Base-by-base conservation (phyloP, 1,140 invertebrate species). In the Trachelipus rathkii region DNA sequence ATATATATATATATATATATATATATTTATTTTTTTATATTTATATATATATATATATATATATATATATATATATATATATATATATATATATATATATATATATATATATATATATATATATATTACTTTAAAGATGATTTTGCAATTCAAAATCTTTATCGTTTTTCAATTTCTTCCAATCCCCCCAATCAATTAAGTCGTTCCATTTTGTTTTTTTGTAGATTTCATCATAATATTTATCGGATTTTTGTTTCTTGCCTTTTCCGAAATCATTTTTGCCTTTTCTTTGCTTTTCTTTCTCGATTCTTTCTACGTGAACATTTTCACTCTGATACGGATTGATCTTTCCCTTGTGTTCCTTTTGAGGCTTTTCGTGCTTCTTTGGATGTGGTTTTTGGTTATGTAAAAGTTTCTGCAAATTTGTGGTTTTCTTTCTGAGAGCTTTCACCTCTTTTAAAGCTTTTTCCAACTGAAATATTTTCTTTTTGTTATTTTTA, bases 121-220 rank as follows among this genome's bases (percentile, higher is more conserved):
- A 33, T 33, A 33, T 33, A 33, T 33, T 3, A 6, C 6, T 33
- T 33, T 33, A 33, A 33, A 33, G 33, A 33, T 33, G 33, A 33
- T 33, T 33, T 33, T 33, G 33, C 33, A 33, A 33, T 33, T 33
- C 33, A 33, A 33, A 33, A 33, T 33, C 33, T 33, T 33, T 33
- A 33, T 33, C 33, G 33, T 60, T 60, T 60, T 60, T 60, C 50
- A 60, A 15, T 60, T 60, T 60, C 50, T 60, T 60, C 50, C 11
- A 15, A 15, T 60, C 19, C 19, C 50, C 50, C 50, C 50, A 60
- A 60, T 60, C 50, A 19, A 60, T 60, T 60, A 60, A 60, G 19
- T 60, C 50, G 50, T 60, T 60, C 50, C 50, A 60, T 60, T 60
- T 60, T 19, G 50, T 60, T 19, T 60, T 60, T 19, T 60, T 19